These are phyloP conservation scores for Phataginus tricuspis DNA, from an alignment of 2,797 vertebrate species.

Conservation along the genomic window DNA sequence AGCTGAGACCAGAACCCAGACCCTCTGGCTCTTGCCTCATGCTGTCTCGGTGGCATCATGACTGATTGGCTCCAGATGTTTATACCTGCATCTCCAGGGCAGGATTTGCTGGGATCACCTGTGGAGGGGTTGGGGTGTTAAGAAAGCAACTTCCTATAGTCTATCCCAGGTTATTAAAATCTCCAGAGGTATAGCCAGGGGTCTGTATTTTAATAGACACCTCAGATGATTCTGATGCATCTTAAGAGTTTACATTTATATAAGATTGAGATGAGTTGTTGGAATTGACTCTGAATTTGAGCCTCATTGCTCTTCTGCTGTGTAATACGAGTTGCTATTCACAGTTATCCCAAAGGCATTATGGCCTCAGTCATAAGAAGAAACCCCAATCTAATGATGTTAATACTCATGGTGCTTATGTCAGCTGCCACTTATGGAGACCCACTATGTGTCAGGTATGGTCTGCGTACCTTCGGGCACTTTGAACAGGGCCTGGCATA, in stretches of 20 bases:
- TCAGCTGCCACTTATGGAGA: not conserved
- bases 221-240: not conserved
- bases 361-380: not conserved
- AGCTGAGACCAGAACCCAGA: not conserved
- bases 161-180: not conserved
- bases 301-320: not conserved
- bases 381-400: not conserved
- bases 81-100: not conserved
- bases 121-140: not conserved
- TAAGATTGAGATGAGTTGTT: not conserved
- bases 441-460: not conserved
- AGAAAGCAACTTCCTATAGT: not conserved
- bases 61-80: not conserved
- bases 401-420: not conserved
- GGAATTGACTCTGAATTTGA: not conserved
- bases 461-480: not conserved
- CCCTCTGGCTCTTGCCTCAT: not conserved
- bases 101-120: not conserved
- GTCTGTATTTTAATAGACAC: conserved; percentile 9
- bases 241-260: not conserved
- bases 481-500: not conserved
- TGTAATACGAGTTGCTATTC: not conserved
- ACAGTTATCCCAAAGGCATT: not conserved
- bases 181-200: not conserved
- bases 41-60: not conserved